Base-by-base conservation (phyloP, 92 coral and sea anemone genomes). In the Chrysogorgia sp. region DNA sequence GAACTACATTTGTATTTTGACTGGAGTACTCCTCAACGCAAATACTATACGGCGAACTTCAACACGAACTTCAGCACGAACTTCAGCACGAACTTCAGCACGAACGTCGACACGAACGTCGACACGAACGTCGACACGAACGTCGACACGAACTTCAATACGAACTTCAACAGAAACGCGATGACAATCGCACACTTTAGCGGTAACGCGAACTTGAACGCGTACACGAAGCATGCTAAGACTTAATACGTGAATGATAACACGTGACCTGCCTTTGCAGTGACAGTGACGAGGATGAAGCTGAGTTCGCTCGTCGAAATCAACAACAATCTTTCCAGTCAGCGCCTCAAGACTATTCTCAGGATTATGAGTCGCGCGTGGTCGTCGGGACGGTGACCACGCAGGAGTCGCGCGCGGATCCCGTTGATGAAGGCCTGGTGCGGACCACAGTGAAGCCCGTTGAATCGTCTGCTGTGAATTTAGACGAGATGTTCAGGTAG, bases 401-500 rank as follows among this genome's bases (percentile, higher is more conserved):
- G 59, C 47, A 40, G 63, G 55, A 34, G 53, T 19, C 64, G 65
- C 64, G 26, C 45, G 64, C 48, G 63, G 79, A 53, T 24, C 49
- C 25, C 3, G 37, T 72, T 34, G 28, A 33, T 0, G 79, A 72
- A 32, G 66, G 55, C 33, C 21, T 72, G 64, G 50, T 53, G 48
- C 79, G 79, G 32, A 53, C 31, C 20, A 72, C 79, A 24, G 50
- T 72, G 65, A 72, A 72, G 35, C 79, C 65, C 30, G 79, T 72
- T 40, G 79, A 72, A 72, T 59, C 76, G 34, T 59, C 60, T 21
- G 21, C 9, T 32, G 35, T 68, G 14, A 65, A 72, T 72, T 72
- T 72, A n/a, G 49, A 56, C 12, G 79, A 72, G 19, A 32, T 72
- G 65, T 72, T 72, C 79, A 72, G 79, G 79, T 72, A 72, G 79